Evolutionary conservation across 2,113 vertebrate species (phyloP), one percentile per base, ranked within the genome.

Genomic region (Mionectes macconnelli): DNA sequence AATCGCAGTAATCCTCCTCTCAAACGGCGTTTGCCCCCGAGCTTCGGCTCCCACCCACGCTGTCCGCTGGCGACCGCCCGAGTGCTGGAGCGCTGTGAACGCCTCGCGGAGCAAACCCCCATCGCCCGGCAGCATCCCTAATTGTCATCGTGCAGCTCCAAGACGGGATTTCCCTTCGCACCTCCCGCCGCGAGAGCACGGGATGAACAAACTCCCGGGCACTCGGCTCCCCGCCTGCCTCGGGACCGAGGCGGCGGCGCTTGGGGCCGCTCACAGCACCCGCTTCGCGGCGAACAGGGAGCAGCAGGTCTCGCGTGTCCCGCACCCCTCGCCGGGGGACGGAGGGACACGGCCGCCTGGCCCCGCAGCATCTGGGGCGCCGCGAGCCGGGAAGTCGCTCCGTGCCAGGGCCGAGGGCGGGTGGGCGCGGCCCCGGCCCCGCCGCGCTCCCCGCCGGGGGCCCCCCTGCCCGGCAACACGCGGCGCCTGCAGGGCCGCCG

Each of bases 341-440:
- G 0, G 0, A 0, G 0, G 0, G 2, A 2, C 49, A 0, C 88
- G 95, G 95, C 97, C 96, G 31, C 1, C 55, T 0, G 31, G 6
- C 39, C 21, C 33, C 35, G 17, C 31, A 10, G 96, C 14, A 50
- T 14, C 63, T 0, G 53, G 23, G 33, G 8, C 21, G 16, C 17
- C 17, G 22, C 2, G 35, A 19, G 35, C 66, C n/a, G 30, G 14
- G 45, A 27, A 39, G 10, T 1, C 17, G 52, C 63, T 47, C 27
- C 3, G 21, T n/a, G 22, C 12, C 37, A 7, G 21, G 16, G 44
- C 28, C 25, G 24, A 19, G 25, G 10, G 50, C 55, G 27, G 28
- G 56, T 7, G 13, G 20, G 22, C 60, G 39, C 25, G 4, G 30
- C 60, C 27, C 74, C 24, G 40, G 40, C 19, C 42, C 37, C 35